These are phyloP conservation scores for Thera obeliscata DNA, from an alignment of 2,888 invertebrate species.

Conservation along the genomic window DNA sequence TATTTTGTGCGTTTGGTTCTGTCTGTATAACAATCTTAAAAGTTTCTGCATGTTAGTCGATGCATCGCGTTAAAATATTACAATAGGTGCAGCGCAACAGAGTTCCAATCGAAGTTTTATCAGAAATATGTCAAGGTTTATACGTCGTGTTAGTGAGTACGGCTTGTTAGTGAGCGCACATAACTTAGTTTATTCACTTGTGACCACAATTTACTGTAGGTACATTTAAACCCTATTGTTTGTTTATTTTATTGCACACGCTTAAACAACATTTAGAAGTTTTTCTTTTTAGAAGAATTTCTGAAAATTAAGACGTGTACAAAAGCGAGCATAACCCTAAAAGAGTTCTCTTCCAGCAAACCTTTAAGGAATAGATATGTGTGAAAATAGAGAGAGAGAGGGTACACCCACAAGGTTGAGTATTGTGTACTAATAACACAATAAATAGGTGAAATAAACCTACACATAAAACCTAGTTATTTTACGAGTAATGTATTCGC, in stretches of 20 bases:
- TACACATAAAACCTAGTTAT: background rate
- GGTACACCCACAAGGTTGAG: too few relatives aligned
- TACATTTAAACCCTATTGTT: background rate
- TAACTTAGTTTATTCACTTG: conserved; percentile 22
- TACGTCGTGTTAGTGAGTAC: conserved; percentile 32
- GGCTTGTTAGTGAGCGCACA: conserved; percentile 23
- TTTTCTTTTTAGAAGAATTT: too few relatives aligned
- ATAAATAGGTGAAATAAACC: background rate
- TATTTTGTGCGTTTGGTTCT: too few relatives aligned
- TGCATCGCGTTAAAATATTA: conserved; percentile 24
- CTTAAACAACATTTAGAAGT: too few relatives aligned
- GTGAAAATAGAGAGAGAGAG: too few relatives aligned
- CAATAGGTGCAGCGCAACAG: conserved; percentile 18
- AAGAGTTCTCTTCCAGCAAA: too few relatives aligned
- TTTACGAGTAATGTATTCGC: conserved; percentile 1
- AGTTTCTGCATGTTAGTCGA: conserved; percentile 10
- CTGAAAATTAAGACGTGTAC: too few relatives aligned
- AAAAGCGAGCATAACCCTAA: too few relatives aligned
- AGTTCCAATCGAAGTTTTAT: conserved; percentile 41
- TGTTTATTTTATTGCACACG: too few relatives aligned
- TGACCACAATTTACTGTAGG: conserved; percentile 4
- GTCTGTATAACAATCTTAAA: background rate
- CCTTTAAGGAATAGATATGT: too few relatives aligned
- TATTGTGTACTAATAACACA: too few relatives aligned
- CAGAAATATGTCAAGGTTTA: conserved; percentile 46